Evolutionary conservation across 2,797 vertebrate species (phyloP).

Genomic region (Nasua narica): DNA sequence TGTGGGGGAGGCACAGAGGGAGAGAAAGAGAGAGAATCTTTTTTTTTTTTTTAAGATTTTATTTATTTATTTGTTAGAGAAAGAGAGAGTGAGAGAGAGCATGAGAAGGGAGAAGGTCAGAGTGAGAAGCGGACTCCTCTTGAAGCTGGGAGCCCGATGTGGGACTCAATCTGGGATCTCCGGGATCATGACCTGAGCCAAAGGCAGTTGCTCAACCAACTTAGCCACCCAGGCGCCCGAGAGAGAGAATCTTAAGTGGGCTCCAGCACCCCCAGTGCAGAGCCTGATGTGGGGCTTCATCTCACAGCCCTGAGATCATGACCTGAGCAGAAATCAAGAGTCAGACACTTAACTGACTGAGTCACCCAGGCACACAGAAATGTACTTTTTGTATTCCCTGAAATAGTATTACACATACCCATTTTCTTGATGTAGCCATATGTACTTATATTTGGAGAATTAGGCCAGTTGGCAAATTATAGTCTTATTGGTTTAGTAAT

Average conservation of each 20-base stretch:
- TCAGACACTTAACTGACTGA: neutral
- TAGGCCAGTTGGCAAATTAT: neutral
- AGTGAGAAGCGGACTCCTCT: no score
- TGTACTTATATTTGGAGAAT: neutral
- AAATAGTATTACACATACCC: neutral
- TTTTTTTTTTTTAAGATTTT: no score
- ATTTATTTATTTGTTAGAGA: no score
- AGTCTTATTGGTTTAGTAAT: neutral
- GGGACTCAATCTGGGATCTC: no score
- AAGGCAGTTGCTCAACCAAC: no score
- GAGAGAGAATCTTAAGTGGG: neutral
- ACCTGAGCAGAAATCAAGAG: neutral
- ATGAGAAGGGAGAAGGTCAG: no score
- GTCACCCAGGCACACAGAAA: neutral
- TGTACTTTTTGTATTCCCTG: neutral
- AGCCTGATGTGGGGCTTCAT: neutral
- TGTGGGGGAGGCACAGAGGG: neutral
- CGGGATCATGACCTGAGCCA: no score
- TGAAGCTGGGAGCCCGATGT: no score
- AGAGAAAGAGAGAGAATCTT: neutral
- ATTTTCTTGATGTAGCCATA: neutral
- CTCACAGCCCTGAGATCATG: neutral
- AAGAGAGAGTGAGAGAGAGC: no score
- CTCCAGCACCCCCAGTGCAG: neutral
- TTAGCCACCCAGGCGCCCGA: no score